Conservation (phyloP, 2,113 vertebrate species). For the Ascaphus truei region DNA sequence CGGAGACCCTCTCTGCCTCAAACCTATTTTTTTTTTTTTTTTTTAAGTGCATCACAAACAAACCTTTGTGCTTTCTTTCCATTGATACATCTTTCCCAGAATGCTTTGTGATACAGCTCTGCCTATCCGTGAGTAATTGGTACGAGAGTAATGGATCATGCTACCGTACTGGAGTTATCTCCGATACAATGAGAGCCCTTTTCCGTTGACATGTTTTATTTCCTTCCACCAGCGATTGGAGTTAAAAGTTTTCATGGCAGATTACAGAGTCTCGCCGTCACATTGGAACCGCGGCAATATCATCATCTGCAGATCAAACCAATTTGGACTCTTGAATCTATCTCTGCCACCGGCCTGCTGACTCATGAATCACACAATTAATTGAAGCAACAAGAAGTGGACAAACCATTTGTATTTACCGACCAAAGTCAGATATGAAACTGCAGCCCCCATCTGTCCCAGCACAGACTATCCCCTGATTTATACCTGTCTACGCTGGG, state of each 20-base stretch:
- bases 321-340: slow-evolving; percentile 10
- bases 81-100: too few species aligned
- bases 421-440: slow-evolving; percentile 6
- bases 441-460: neutral
- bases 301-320: neutral
- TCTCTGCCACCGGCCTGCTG: neutral
- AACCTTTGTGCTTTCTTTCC: neutral
- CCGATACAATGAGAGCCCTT: neutral
- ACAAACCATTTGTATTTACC: slow-evolving; percentile 16
- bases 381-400: neutral
- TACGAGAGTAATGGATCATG: neutral
- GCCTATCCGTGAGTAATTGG: too few species aligned
- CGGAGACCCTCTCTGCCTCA: too few species aligned
- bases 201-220: neutral
- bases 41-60: too few species aligned
- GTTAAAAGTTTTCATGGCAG: slow-evolving; percentile 1
- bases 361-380: slow-evolving; percentile 18
- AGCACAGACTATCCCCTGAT: neutral
- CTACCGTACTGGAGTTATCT: neutral
- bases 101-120: too few species aligned
- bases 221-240: too few species aligned
- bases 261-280: neutral
- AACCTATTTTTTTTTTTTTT: too few species aligned
- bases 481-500: neutral
- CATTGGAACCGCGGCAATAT: slow-evolving; percentile 2